Percentiles rank a stretch among this genome's conserved stretches.
These are phyloP conservation scores for Drosophila demipolita DNA, from an alignment of 2,888 invertebrate genomes.

Conservation along the genomic window DNA sequence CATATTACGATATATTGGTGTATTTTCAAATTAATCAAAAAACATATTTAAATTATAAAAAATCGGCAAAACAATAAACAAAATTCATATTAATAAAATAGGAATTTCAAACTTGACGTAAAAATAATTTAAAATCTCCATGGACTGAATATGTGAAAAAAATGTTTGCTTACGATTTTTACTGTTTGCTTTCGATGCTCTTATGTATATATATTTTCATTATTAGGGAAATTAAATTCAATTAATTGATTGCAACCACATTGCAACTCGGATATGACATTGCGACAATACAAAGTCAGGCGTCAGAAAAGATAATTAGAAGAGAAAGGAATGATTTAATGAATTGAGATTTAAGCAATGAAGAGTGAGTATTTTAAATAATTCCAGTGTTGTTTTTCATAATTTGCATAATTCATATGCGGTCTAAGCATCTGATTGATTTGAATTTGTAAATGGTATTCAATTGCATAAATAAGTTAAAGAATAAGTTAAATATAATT, in stretches of 20 bases:
- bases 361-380: neutral
- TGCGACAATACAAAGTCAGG: neutral
- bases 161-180: neutral
- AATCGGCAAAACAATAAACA: neutral
- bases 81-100: neutral
- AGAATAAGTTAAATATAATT: neutral
- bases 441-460: neutral
- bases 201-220: neutral
- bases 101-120: neutral
- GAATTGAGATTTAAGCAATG: neutral
- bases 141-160: neutral
- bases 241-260: neutral
- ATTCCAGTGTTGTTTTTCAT: neutral
- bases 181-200: neutral
- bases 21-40: neutral
- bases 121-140: neutral
- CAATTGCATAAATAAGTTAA: neutral
- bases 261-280: neutral
- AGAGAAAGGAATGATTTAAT: neutral
- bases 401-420: neutral
- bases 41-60: neutral
- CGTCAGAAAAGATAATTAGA: neutral
- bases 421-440: neutral
- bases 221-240: neutral
- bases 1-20: neutral